Evolutionary conservation across 2,797 vertebrate species (phyloP).

Genomic region (Parotocinclus haroldoi): DNA sequence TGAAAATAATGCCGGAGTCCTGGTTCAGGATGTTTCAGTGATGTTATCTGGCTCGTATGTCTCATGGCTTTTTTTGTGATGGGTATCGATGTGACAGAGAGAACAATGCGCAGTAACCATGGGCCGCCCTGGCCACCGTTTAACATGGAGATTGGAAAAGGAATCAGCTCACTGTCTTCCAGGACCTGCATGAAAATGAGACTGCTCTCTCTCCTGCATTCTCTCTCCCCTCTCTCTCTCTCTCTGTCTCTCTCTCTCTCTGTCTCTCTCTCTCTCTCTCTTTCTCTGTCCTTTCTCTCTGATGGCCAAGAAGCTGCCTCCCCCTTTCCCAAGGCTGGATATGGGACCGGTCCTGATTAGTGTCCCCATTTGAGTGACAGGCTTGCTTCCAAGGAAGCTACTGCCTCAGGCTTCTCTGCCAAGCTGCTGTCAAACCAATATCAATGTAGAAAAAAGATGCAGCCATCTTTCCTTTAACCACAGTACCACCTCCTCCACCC

Average conservation of each 20-base stretch:
- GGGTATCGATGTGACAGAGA: slow-evolving; percentile 62
- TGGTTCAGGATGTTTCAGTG: slow-evolving; percentile 37
- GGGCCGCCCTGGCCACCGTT: slow-evolving; percentile 73
- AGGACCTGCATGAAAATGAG: slow-evolving; percentile 81
- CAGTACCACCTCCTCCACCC: slow-evolving; percentile 31
- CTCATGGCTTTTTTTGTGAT: slow-evolving; percentile 52
- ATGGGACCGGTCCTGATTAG: slow-evolving; percentile 74
- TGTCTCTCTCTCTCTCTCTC: slow-evolving; percentile 1
- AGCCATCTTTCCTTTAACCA: slow-evolving; percentile 44
- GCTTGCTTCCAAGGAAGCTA: slow-evolving; percentile 69
- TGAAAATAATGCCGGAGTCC: slow-evolving; percentile 28
- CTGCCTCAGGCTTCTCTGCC: slow-evolving; percentile 65
- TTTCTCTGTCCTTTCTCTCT: slow-evolving; percentile 44
- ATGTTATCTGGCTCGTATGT: slow-evolving; percentile 47
- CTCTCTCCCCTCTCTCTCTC: slow-evolving; percentile 13
- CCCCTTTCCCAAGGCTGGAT: slow-evolving; percentile 61
- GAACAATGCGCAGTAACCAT: slow-evolving; percentile 75
- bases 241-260: slow-evolving; percentile 7
- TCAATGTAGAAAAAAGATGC: slow-evolving; percentile 47
- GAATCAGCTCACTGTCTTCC: slow-evolving; percentile 67
- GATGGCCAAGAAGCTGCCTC: slow-evolving; percentile 63
- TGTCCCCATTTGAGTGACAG: slow-evolving; percentile 74
- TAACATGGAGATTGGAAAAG: slow-evolving; percentile 80
- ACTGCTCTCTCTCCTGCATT: slow-evolving; percentile 61
- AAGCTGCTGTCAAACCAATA: slow-evolving; percentile 71